These are phyloP conservation scores for Drosophila mimica DNA, from an alignment of 2,888 invertebrate genomes.

Conservation along the genomic window DNA sequence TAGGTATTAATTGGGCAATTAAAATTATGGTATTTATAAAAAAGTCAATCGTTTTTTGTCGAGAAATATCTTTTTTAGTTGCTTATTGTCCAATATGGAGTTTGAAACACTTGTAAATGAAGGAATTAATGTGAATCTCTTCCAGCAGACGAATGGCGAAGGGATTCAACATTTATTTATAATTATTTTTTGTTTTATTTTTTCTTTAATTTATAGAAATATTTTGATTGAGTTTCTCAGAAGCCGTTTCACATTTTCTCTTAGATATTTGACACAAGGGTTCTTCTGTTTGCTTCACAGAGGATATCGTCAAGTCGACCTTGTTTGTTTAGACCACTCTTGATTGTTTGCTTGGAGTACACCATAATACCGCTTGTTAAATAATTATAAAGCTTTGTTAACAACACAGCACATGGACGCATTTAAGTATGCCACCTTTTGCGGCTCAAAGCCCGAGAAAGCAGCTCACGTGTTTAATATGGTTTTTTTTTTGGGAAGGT, in stretches of 20 bases:
- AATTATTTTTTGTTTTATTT: too few relatives aligned
- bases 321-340: accelerated
- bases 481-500: not conserved
- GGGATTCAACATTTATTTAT: not conserved
- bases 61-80: not conserved
- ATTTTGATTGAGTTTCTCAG: not conserved
- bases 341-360: not conserved
- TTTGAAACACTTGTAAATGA: not conserved
- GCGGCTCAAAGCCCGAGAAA: not conserved
- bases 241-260: not conserved
- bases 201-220: not conserved
- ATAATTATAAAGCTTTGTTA: constrained; percentile 12
- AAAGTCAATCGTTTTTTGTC: not conserved
- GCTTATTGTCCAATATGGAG: not conserved
- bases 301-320: constrained; percentile 1
- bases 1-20: not conserved
- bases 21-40: not conserved
- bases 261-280: not conserved
- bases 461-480: constrained; percentile 21
- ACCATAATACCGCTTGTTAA: not conserved
- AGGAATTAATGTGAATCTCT: not conserved
- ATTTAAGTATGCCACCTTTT: not conserved
- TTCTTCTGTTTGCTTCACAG: not conserved
- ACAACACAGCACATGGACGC: not conserved
- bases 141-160: not conserved